These are phyloP conservation scores for Phacellophora camtschatica DNA, from an alignment of 30 jellyfish, hydroid and myxozoan species.

Conservation along the genomic window DNA sequence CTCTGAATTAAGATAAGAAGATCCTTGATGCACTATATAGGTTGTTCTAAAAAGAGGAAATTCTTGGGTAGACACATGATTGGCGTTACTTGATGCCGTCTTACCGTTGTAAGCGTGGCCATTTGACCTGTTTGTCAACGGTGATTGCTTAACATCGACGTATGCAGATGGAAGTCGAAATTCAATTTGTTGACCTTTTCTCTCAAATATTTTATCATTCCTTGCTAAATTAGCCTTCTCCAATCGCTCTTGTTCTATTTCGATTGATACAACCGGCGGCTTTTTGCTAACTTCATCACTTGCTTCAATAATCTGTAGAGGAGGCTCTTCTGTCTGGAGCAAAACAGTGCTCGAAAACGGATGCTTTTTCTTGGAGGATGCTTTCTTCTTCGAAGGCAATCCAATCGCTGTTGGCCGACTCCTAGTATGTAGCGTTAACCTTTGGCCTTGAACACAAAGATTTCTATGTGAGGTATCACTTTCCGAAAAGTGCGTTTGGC, in stretches of 20 bases:
- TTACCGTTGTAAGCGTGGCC: too few species aligned
- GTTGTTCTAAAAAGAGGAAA: background rate
- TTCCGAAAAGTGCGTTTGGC: background rate
- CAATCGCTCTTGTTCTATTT: background rate
- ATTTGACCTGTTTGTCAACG: too few species aligned
- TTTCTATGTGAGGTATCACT: background rate
- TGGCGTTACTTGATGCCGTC: too few species aligned
- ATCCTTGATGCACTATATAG: conserved; percentile 10
- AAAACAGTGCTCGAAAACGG: background rate
- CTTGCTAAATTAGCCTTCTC: background rate
- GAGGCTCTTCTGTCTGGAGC: background rate
- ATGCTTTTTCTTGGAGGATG: background rate
- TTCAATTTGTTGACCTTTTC: conserved; percentile 28
- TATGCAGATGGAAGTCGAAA: conserved; percentile 42
- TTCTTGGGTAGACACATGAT: too few species aligned
- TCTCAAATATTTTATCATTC: background rate
- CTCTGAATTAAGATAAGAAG: background rate
- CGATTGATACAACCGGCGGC: background rate
- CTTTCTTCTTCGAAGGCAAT: background rate
- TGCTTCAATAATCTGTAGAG: background rate
- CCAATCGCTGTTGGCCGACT: background rate
- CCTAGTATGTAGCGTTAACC: background rate
- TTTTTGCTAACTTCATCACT: background rate
- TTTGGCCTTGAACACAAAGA: conserved; percentile 1
- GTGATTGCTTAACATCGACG: too few species aligned